phyloP scores from a whole-genome alignment of 2,888 invertebrate species.

The Pherbina coryleti region DNA sequence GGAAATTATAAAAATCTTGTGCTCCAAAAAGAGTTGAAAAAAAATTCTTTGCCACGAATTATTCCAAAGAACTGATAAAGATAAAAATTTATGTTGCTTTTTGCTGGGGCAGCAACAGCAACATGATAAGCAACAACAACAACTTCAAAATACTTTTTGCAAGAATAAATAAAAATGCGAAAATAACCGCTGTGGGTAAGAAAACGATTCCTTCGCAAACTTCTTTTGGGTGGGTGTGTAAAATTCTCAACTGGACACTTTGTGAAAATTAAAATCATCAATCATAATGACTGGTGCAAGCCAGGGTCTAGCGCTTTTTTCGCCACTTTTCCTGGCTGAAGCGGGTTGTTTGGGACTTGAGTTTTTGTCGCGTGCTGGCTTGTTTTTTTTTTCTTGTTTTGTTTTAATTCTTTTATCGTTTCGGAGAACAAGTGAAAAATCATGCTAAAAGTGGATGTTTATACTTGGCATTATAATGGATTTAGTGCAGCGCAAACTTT shows the following conservation, averaged over 20 bases:
- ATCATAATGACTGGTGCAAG: constrained; percentile 44
- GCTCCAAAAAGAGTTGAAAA: constrained; percentile 3
- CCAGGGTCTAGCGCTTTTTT: background rate
- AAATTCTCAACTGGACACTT: constrained; percentile 46
- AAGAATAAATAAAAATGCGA: constrained; percentile 43
- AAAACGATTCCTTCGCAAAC: constrained; percentile 13
- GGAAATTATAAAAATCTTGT: constrained; percentile 24
- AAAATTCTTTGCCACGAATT: constrained; percentile 6
- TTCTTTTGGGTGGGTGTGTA: background rate
- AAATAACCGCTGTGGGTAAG: constrained; percentile 22
- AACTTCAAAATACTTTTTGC: background rate
- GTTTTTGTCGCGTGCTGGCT: background rate
- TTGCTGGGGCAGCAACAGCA: background rate
- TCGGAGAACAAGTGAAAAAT: background rate
- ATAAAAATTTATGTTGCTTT: constrained; percentile 19
- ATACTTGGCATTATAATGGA: constrained; percentile 8
- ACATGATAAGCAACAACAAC: background rate
- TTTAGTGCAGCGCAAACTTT: constrained; percentile 30
- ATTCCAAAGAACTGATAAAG: constrained; percentile 3
- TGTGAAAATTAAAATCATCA: constrained; percentile 50
- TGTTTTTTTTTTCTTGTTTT: background rate
- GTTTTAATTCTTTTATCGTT: background rate
- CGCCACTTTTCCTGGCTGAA: background rate
- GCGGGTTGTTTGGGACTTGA: background rate
- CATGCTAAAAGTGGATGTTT: background rate